Base-by-base conservation (phyloP, 2,888 invertebrate genomes). In the Eristalis intricaria region DNA sequence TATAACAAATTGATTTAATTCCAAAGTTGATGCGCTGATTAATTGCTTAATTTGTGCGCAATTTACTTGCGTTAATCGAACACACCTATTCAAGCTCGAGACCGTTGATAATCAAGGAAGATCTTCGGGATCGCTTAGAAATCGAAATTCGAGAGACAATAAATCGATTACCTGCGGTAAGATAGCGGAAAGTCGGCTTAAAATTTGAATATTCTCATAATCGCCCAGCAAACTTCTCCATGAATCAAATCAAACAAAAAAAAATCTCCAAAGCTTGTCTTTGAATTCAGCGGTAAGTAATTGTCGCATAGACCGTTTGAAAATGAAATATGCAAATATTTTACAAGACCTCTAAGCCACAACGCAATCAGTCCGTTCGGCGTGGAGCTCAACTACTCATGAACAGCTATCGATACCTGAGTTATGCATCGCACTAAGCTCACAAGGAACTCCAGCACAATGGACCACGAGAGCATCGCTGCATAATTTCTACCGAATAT, bases 241-340 rank as follows among this genome's bases (percentile, higher is more conserved):
- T 58, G 26, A 13, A 13, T 69, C 56, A 50, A 5, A 1, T 8
- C 50, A 50, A 19, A 19, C 2, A 19, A 50, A 7, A 50, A 50
- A 4, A 19, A 50, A 50, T 35, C 35, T 29, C 19, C n/a, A 11
- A 7, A 10, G 56, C 23, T 60, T 15, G 58, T 60, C 38, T 38
- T 40, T n/a, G 22, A 35, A 26, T 26, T 26, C 38, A 29, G 13
- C 26, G 38, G 5, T 29, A 60, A 50, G 50, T 38, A 74, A 61
- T 61, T 40, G 50, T 22, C 56, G 58, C 19, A 60, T 56, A 23
- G 75, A 58, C 58, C 60, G 65, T 40, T 58, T 5, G 19, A 50
- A 50, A 50, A 4, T 50, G 15, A 60, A 75, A 75, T 75, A 75
- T 75, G 75, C 65, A 66, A 75, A 75, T 75, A 19, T 58, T 65